A percentile compares a stretch with the other conserved stretches of the same genome.
These are phyloP conservation scores for Leptogaster cylindrica DNA, from an alignment of 2,888 invertebrate species.

Conservation along the genomic window DNA sequence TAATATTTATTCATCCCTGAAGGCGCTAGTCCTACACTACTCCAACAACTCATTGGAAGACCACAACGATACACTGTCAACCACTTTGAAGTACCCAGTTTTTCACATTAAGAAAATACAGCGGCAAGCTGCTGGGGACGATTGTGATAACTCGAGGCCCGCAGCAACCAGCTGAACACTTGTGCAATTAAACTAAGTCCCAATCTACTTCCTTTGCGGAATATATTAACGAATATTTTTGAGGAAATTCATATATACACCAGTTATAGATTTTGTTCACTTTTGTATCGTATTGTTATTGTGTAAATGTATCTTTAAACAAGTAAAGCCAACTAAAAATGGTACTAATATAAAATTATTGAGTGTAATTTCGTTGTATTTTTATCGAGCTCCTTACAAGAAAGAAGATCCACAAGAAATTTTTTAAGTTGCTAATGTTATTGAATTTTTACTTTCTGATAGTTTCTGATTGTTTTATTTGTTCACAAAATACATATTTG, in stretches of 20 bases:
- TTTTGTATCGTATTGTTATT: slow-evolving; percentile 27
- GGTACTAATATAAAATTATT: slow-evolving; percentile 17
- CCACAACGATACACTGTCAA: slow-evolving; percentile 88
- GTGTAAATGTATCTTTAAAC: slow-evolving; percentile 8
- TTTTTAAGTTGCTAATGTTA: too few species aligned
- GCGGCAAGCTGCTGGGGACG: slow-evolving; percentile 48
- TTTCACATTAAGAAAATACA: slow-evolving; percentile 62
- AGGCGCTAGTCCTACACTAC: slow-evolving; percentile 90
- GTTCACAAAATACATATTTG: too few species aligned
- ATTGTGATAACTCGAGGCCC: slow-evolving; percentile 23
- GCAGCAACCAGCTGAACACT: slow-evolving; percentile 10
- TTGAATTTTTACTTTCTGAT: background rate
- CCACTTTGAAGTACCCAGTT: slow-evolving; percentile 83
- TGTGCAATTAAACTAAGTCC: slow-evolving; percentile 19
- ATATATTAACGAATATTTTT: slow-evolving; percentile 29
- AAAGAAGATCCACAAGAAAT: too few species aligned
- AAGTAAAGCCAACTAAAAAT: background rate
- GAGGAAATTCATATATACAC: slow-evolving; percentile 23
- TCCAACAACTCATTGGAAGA: slow-evolving; percentile 91
- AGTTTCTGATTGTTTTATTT: background rate
- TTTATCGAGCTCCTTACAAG: too few species aligned
- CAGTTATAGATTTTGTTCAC: slow-evolving; percentile 26
- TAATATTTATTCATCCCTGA: slow-evolving; percentile 87
- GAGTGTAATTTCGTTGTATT: slow-evolving; percentile 4
- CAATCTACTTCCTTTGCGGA: slow-evolving; percentile 9